Percentiles rank a stretch among this genome's conserved stretches.
phyloP scores from a whole-genome alignment of 2,888 invertebrate genomes.

The Diaphora mendica region DNA sequence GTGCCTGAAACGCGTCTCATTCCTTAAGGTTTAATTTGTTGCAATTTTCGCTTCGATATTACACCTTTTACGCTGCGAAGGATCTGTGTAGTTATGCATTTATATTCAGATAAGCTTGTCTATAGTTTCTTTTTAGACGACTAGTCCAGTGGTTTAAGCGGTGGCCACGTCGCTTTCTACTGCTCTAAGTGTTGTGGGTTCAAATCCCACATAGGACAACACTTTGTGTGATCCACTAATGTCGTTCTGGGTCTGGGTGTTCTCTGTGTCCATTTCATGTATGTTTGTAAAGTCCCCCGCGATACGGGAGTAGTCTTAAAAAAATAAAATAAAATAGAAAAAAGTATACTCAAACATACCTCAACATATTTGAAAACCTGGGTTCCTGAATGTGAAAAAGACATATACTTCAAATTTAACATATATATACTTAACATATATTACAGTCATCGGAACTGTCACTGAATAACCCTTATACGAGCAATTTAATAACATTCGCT shows the following conservation, averaged over 20 bases:
- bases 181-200: too few relatives aligned
- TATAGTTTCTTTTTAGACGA: too few relatives aligned
- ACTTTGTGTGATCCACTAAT: too few relatives aligned
- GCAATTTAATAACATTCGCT: constrained; percentile 75
- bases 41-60: constrained; percentile 32
- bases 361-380: neutral
- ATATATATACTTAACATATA: constrained; percentile 22
- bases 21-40: constrained; percentile 60
- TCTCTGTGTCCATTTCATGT: too few relatives aligned
- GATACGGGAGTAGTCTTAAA: too few relatives aligned
- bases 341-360: too few relatives aligned
- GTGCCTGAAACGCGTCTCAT: constrained; percentile 70
- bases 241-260: too few relatives aligned
- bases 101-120: neutral
- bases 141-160: too few relatives aligned
- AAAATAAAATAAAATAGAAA: too few relatives aligned
- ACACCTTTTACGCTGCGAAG: constrained; percentile 16
- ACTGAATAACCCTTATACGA: constrained; percentile 66
- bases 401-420: neutral
- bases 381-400: neutral
- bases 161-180: too few relatives aligned
- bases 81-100: neutral
- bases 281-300: too few relatives aligned
- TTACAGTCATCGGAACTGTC: constrained; percentile 38
- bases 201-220: too few relatives aligned